Evolutionary conservation across 2,888 invertebrate species (phyloP).

Genomic region (Drosophila paramelanica): DNA sequence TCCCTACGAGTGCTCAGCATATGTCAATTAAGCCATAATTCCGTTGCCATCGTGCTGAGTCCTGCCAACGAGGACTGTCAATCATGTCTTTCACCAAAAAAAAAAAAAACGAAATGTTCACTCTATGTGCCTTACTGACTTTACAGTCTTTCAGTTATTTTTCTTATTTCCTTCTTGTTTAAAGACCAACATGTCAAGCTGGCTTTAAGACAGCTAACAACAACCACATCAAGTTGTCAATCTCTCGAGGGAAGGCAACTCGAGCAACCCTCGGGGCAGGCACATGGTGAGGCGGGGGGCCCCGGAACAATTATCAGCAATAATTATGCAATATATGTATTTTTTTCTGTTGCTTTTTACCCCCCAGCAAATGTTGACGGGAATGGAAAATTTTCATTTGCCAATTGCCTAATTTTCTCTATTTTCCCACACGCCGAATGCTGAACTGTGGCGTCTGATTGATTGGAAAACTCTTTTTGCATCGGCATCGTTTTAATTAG

Average conservation of each 20-base stretch:
- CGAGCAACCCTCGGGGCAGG: conserved; percentile 60
- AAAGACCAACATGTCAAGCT: conserved; percentile 60
- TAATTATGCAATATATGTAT: conserved; percentile 72
- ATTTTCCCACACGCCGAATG: conserved; percentile 57
- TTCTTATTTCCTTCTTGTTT: conserved; percentile 20
- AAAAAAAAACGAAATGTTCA: conserved; percentile 17
- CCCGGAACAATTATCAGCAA: conserved; percentile 68
- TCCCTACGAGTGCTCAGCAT: conserved; percentile 67
- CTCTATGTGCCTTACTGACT: conserved; percentile 72
- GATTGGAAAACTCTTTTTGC: conserved; percentile 73
- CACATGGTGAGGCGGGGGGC: conserved; percentile 16
- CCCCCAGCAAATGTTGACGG: conserved; percentile 24
- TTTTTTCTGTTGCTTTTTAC: conserved; percentile 50
- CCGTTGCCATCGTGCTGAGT: conserved; percentile 72
- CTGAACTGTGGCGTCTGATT: conserved; percentile 63
- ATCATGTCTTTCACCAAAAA: conserved; percentile 65
- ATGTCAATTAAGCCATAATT: conserved; percentile 81
- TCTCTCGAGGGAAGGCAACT: conserved; percentile 43
- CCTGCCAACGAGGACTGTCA: conserved; percentile 69
- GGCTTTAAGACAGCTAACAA: conserved; percentile 67
- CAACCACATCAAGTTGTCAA: conserved; percentile 71
- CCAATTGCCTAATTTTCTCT: conserved; percentile 80
- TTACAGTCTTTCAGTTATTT: conserved; percentile 23
- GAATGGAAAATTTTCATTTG: conserved; percentile 56
- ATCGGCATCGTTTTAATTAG: conserved; percentile 68